phyloP scores from a whole-genome alignment of 2,888 invertebrate species.

The Gandaritis pyraliata region DNA sequence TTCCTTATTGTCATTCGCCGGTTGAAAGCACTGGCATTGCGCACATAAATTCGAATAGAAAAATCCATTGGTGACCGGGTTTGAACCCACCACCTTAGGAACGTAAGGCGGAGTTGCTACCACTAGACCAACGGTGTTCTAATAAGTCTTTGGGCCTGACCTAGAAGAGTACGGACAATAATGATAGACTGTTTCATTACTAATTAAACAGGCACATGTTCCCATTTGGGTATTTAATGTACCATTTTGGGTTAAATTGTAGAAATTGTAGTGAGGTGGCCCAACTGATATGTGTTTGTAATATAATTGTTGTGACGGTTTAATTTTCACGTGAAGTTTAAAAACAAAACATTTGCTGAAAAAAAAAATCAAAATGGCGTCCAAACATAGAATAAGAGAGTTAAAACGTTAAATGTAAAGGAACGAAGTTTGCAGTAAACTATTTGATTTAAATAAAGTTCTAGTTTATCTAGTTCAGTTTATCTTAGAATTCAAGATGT shows the following conservation, averaged over 20 bases:
- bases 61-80: too few species aligned
- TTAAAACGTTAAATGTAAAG: not conserved
- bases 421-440: not conserved
- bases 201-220: not conserved
- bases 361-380: not conserved
- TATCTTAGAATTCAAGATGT: slow-evolving; percentile 1
- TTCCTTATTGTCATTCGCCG: too few species aligned
- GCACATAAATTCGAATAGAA: too few species aligned
- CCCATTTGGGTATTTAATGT: not conserved
- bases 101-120: too few species aligned
- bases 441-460: not conserved
- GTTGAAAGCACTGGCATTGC: too few species aligned
- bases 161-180: not conserved
- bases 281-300: too few species aligned
- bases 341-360: not conserved
- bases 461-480: not conserved
- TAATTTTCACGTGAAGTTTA: too few species aligned
- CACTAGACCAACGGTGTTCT: too few species aligned
- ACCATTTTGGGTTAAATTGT: not conserved
- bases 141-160: not conserved
- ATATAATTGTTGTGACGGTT: too few species aligned
- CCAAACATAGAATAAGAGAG: not conserved
- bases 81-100: too few species aligned
- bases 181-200: not conserved
- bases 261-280: not conserved